Conservation (phyloP, 2,797 vertebrate genomes). For the Passerculus sandwichensis region DNA sequence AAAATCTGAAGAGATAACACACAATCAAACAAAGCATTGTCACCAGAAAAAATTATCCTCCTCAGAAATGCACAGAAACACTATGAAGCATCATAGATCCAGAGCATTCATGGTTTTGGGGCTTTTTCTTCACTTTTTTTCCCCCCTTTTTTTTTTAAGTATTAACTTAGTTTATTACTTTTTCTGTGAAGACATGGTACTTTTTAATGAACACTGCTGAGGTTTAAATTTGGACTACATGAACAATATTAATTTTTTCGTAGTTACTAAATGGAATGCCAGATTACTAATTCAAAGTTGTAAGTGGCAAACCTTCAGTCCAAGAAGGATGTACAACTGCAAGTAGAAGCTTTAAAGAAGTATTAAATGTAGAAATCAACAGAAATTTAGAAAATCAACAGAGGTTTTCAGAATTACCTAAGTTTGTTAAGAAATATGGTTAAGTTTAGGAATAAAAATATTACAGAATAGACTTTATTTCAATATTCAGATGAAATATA, state of each 20-base stretch:
- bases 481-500: conserved; percentile 54
- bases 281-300: not conserved
- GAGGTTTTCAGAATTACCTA: conserved; percentile 39
- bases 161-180: not conserved
- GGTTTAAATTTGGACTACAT: not conserved
- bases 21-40: not conserved
- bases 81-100: not conserved
- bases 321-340: not conserved
- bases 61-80: not conserved
- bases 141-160: not conserved
- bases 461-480: conserved; percentile 24
- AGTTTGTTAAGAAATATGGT: not conserved
- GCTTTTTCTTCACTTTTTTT: not conserved
- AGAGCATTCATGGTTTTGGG: not conserved
- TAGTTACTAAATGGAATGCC: not conserved
- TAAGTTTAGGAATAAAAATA: conserved; percentile 3
- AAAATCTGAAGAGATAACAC: not conserved
- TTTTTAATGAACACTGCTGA: not conserved
- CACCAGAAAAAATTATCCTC: not conserved
- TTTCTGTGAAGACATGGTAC: not conserved
- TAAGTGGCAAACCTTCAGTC: not conserved
- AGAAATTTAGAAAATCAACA: conserved; percentile 19
- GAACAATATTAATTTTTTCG: not conserved
- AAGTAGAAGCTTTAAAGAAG: conserved; percentile 6
- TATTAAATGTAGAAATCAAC: conserved; percentile 15